Base-by-base conservation (phyloP, 2,113 vertebrate genomes). In the Gracilinanus agilis region DNA sequence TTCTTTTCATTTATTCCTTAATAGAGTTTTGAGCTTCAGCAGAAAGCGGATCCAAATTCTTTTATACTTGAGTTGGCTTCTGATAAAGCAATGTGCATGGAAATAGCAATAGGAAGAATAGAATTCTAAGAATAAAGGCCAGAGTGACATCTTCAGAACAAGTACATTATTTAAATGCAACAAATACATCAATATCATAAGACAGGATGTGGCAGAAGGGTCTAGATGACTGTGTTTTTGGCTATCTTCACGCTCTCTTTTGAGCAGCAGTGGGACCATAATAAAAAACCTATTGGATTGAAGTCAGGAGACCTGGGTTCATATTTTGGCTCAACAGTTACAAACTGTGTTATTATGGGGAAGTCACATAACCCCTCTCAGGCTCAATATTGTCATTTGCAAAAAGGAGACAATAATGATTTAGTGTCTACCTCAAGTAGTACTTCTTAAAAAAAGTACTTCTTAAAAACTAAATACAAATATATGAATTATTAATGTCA, bases 1-100 rank as follows among this genome's bases (percentile, higher is more conserved):
- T 96, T 92, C 90, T 56, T 96, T 97, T 93, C 94, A 96, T 95
- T 97, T 96, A 91, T 90, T 56, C 40, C 44, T 90, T 95, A 92
- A 92, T 93, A 89, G 90, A 89, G 11, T 0, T 5, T 21, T 89
- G 49, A 58, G 21, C 34, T 61, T 88, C 92, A 19, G 34, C 93
- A 0, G 90, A 93, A 92, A n/a, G 23, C 21, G 58, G 89, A 92
- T 92, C 83, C 90, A 97, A 94, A 97, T 93, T 96, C 90, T 56
- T 10, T 25, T 95, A 27, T 95, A 89, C 94, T 92, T 96, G 90
- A 96, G 91, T 95, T 92, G 13, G 58, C 11, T 93, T 96, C 95
- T 75, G 55, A 97, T 44, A 97, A 93, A 97, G 92, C 11, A 49
- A 95, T n/a, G 29, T 94, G 40, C 91, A 49, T 75, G 27, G 90